Conservation (phyloP, 2,888 invertebrate species). For the Metopia argyrocephala region DNA sequence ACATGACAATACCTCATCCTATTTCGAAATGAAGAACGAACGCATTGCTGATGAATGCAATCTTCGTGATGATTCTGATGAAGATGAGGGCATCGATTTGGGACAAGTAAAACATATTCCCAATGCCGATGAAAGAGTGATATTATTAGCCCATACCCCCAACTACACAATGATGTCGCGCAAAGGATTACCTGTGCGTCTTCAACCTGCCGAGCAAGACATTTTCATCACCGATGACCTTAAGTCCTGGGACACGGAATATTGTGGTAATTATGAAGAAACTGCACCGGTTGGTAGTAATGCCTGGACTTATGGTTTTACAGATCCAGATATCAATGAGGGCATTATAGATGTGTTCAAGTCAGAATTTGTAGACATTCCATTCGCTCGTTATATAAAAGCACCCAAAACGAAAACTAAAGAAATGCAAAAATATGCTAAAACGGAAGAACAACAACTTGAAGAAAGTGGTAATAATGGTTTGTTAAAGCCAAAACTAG, state of each 20-base stretch:
- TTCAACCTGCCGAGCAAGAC: slow-evolving; percentile 86
- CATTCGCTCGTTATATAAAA: slow-evolving; percentile 84
- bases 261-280: slow-evolving; percentile 80
- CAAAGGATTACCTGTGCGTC: slow-evolving; percentile 89
- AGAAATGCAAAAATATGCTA: slow-evolving; percentile 66
- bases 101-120: slow-evolving; percentile 83
- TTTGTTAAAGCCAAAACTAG: slow-evolving; percentile 32
- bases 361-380: slow-evolving; percentile 88
- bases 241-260: slow-evolving; percentile 87
- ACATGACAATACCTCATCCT: slow-evolving; percentile 48
- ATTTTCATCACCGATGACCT: slow-evolving; percentile 89
- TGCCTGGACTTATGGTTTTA: slow-evolving; percentile 85
- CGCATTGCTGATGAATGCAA: slow-evolving; percentile 25
- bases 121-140: slow-evolving; percentile 84
- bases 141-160: slow-evolving; percentile 83
- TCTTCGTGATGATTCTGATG: slow-evolving; percentile 65
- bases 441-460: slow-evolving; percentile 61
- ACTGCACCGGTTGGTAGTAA: slow-evolving; percentile 82
- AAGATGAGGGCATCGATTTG: slow-evolving; percentile 80
- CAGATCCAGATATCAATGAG: slow-evolving; percentile 79
- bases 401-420: slow-evolving; percentile 60
- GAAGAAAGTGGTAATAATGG: slow-evolving; percentile 26
- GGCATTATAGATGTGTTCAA: slow-evolving; percentile 93
- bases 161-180: slow-evolving; percentile 92
- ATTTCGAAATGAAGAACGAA: slow-evolving; percentile 28